Base-by-base conservation (phyloP, 2,113 vertebrate species). In the Nothobranchius kuhntae region DNA sequence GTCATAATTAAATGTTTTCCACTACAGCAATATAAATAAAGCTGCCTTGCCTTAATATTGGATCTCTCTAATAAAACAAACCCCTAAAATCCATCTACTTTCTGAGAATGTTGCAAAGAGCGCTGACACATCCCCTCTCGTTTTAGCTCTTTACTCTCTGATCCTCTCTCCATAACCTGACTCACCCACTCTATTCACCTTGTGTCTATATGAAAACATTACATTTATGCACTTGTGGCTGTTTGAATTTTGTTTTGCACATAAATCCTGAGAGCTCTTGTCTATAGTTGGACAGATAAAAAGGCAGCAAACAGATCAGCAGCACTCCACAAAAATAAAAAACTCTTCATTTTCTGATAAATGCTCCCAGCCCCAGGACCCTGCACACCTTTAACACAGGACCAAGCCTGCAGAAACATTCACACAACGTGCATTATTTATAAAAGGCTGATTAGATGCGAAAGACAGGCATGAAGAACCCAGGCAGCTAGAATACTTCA, bases 401-500 rank as follows among this genome's bases (percentile, higher is more conserved):
- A 84, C 81, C 71, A 55, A 85, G 66, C 54, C 80, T 50, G 45
- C 65, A 26, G 77, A 88, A 70, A 69, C 30, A 65, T 68, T 71
- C 36, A 80, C 84, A 89, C 78, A 86, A 90, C 88, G 78, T 74
- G 84, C 82, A 91, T 90, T 87, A 90, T 91, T 90, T 82, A 88
- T 90, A 73, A 82, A 80, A 59, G 72, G 65, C 50, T 46, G 44
- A 63, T 65, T 50, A 59, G 36, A 14, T 78, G 30, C 53, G 78
- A 60, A 77, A 44, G 69, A 30, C 30, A 50, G 24, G 61, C 61
- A 63, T 24, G 36, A 70, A 60, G 53, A 82, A 68, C 50, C 60
- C 10, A 21, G 21, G 21, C 21, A 21, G 21, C 21, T 21, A 21
- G 21, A 21, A 21, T 21, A 21, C 21, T 69, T 14, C 15, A 38